Evolutionary conservation across 2,888 invertebrate species (phyloP).

Genomic region (Timema podura): DNA sequence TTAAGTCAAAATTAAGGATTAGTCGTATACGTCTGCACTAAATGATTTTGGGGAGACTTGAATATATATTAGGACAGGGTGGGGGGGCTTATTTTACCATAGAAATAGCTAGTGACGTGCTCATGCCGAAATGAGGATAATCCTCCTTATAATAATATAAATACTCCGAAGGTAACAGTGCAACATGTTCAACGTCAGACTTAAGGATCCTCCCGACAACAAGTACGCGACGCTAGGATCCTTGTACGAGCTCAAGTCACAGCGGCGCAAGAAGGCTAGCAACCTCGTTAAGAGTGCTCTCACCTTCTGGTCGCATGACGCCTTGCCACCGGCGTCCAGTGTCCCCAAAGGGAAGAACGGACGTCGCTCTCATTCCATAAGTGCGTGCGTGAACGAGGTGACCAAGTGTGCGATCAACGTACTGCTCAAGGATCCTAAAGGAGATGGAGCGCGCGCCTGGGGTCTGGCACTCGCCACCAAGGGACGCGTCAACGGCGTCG

Average conservation of each 20-base stretch:
- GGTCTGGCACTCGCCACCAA: neutral
- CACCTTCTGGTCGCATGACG: conserved; percentile 28
- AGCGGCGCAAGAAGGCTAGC: conserved; percentile 19
- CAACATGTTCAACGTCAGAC: no score
- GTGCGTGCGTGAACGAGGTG: conserved; percentile 33
- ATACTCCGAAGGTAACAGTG: no score
- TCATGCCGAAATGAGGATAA: no score
- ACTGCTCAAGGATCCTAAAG: conserved; percentile 25
- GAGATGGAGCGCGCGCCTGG: neutral
- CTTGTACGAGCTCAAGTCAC: conserved; percentile 29
- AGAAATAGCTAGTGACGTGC: no score
- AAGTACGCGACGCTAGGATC: conserved; percentile 28
- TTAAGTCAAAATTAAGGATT: no score
- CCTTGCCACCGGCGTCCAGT: conserved; percentile 11
- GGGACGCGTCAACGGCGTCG: conserved; percentile 5
- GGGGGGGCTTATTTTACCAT: no score
- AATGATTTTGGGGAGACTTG: no score
- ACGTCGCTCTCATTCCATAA: conserved; percentile 30
- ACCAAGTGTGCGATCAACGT: conserved; percentile 34
- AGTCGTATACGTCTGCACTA: no score
- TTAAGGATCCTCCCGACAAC: neutral
- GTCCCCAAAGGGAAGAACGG: conserved; percentile 1
- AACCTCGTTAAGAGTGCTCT: conserved; percentile 25
- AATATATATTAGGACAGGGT: no score
- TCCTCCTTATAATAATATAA: no score